Evolutionary conservation across 2,888 invertebrate species (phyloP).

Genomic region (Drosophila colorata): DNA sequence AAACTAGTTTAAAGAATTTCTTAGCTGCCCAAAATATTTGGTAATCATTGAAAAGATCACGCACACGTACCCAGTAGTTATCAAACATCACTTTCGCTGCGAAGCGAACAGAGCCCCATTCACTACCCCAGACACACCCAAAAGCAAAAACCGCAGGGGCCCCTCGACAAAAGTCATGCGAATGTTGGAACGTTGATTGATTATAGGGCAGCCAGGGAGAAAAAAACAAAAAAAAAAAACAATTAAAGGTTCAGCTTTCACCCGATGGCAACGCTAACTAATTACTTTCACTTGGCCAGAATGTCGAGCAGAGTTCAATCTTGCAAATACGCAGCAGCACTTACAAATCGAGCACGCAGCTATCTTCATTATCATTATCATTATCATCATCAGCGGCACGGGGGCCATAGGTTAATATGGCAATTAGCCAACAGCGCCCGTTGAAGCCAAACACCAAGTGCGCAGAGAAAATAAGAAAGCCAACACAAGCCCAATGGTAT

Average conservation of each 20-base stretch:
- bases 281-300: slow-evolving; percentile 74
- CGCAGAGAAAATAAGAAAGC: slow-evolving; percentile 55
- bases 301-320: slow-evolving; percentile 51
- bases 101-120: slow-evolving; percentile 7
- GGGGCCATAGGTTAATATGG: slow-evolving; percentile 75
- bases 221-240: slow-evolving; percentile 42
- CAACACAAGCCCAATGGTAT: slow-evolving; percentile 2
- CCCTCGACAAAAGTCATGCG: slow-evolving; percentile 22
- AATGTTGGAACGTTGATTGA: slow-evolving; percentile 62
- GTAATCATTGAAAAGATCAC: background rate
- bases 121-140: slow-evolving; percentile 42
- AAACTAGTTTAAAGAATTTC: slow-evolving; percentile 14
- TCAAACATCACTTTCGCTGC: slow-evolving; percentile 46
- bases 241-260: slow-evolving; percentile 78
- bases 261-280: slow-evolving; percentile 64
- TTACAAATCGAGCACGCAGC: slow-evolving; percentile 63
- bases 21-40: background rate
- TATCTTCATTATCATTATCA: slow-evolving; percentile 35
- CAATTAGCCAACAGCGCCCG: slow-evolving; percentile 64
- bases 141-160: slow-evolving; percentile 16
- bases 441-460: slow-evolving; percentile 17
- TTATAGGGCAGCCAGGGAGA: slow-evolving; percentile 52
- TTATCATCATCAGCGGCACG: slow-evolving; percentile 27
- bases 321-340: slow-evolving; percentile 30
- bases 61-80: slow-evolving; percentile 8